Percentiles rank a stretch among this genome's conserved stretches.
These are phyloP conservation scores for Ophraella communa DNA, from an alignment of 2,888 invertebrate genomes.

Conservation along the genomic window DNA sequence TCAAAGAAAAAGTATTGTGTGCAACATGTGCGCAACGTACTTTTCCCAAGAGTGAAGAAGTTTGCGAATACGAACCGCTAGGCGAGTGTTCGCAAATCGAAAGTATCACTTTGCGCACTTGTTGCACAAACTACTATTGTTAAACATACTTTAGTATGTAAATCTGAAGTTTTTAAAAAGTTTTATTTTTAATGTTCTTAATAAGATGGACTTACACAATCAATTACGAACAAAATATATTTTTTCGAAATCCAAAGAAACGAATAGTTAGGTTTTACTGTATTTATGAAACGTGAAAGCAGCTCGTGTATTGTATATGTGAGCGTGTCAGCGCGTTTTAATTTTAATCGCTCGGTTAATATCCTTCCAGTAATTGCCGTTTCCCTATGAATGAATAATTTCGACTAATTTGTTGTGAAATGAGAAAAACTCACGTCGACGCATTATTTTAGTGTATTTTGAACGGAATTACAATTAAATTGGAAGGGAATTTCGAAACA, in stretches of 20 bases:
- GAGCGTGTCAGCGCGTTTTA: not conserved
- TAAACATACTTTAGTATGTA: too few relatives aligned
- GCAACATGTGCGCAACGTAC: too few relatives aligned
- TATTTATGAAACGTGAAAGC: too few relatives aligned
- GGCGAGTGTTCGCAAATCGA: too few relatives aligned
- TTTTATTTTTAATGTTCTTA: too few relatives aligned
- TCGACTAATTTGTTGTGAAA: not conserved
- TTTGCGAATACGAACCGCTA: too few relatives aligned
- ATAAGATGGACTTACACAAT: too few relatives aligned
- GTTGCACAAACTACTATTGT: too few relatives aligned
- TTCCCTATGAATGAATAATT: not conserved
- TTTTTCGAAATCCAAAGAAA: not conserved
- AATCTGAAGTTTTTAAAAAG: too few relatives aligned
- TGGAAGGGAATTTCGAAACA: not conserved
- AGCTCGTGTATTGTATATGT: not conserved
- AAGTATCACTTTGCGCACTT: too few relatives aligned
- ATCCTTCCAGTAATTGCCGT: not conserved
- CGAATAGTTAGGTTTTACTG: not conserved
- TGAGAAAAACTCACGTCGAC: not conserved
- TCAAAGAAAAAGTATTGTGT: too few relatives aligned
- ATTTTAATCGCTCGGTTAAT: not conserved
- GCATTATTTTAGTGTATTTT: not conserved
- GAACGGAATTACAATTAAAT: not conserved
- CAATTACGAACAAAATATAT: not conserved
- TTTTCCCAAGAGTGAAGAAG: too few relatives aligned